A percentile compares a stretch with the other conserved stretches of the same genome.
Evolutionary conservation across 2,888 invertebrate species (phyloP).

Genomic region (Mythimna lalbum): DNA sequence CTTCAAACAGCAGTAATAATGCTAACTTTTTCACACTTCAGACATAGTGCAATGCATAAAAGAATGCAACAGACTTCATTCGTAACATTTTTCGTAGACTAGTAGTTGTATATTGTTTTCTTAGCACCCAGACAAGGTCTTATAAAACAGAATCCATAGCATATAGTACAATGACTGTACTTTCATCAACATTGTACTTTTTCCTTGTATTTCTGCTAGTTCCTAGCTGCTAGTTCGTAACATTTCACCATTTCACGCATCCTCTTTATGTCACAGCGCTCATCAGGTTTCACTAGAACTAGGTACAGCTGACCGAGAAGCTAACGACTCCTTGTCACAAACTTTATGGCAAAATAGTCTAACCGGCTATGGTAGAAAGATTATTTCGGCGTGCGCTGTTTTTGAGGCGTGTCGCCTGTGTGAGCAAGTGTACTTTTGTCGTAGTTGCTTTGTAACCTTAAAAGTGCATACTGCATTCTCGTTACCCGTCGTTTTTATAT

Average conservation of each 20-base stretch:
- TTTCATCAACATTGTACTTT: slow-evolving; percentile 22
- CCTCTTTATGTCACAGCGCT: slow-evolving; percentile 54
- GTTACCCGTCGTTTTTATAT: slow-evolving; percentile 78
- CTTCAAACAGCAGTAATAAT: neutral
- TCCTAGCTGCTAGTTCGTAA: slow-evolving; percentile 27
- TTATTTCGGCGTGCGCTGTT: slow-evolving; percentile 55
- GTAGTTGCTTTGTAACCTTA: slow-evolving; percentile 81
- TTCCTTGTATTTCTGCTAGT: slow-evolving; percentile 20
- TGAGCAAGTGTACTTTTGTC: slow-evolving; percentile 69
- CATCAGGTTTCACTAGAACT: slow-evolving; percentile 63
- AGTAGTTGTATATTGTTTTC: slow-evolving; percentile 18
- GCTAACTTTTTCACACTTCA: slow-evolving; percentile 1
- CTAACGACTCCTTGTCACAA: slow-evolving; percentile 25
- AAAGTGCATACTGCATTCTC: slow-evolving; percentile 88
- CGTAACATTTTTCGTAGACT: slow-evolving; percentile 5
- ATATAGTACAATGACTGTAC: slow-evolving; percentile 2
- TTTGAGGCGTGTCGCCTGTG: slow-evolving; percentile 51
- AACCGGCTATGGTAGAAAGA: slow-evolving; percentile 42
- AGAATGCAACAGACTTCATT: neutral
- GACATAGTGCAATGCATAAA: slow-evolving; percentile 7
- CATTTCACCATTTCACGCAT: slow-evolving; percentile 39
- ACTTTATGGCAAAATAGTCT: slow-evolving; percentile 38
- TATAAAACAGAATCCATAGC: neutral
- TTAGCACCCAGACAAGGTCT: neutral
- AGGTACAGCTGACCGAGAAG: slow-evolving; percentile 50